Evolutionary conservation across 2,888 invertebrate species (phyloP), one percentile per base, ranked within the genome.

Genomic region (Trichogramma dendrolimi): DNA sequence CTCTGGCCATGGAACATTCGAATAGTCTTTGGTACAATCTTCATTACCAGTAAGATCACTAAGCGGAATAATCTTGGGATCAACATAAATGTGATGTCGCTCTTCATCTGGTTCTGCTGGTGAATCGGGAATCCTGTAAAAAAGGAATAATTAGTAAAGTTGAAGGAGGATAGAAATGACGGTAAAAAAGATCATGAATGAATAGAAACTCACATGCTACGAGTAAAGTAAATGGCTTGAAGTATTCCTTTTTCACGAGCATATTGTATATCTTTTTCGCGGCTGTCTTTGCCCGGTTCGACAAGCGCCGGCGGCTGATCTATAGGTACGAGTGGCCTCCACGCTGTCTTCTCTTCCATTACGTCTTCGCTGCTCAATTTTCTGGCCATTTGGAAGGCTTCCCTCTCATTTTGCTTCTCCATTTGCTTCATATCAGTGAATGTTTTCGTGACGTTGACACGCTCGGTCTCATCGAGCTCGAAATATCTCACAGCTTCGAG

Each of bases 401-500:
- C 90, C 58, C 92, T 85, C 81, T 97, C 97, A 71, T 89, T 84
- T 64, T 86, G 85, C 72, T 91, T 88, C 76, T 97, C 97, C 82
- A 93, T 87, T 76, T 91, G 87, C 75, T 93, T 93, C 90, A 94
- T 90, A 73, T 95, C 94, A 44, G 88, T 90, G 80, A 96, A 96
- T 43, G 86, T 91, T 80, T 89, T 93, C 4, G 89, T 94, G 1
- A 97, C 96, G 80, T 97, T 97, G 2, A 95, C 93, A 74, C 97
- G 85, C 81, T 98, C 97, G 11, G 91, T 95, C 80, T 96, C 96
- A 79, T 97, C 96, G 69, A 96, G 81, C 79, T 96, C 96, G 79
- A 98, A 97, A 80, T 87, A 96, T 71, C 90, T 88, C 61, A 94
- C 83, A 72, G 91, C 88, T 71, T 91, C 91, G 43, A 98, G 81